Percentiles rank a stretch among this genome's conserved stretches.
These are phyloP conservation scores for Isaurus tuberculatus DNA, from an alignment of 92 coral and sea anemone genomes.

Conservation along the genomic window DNA sequence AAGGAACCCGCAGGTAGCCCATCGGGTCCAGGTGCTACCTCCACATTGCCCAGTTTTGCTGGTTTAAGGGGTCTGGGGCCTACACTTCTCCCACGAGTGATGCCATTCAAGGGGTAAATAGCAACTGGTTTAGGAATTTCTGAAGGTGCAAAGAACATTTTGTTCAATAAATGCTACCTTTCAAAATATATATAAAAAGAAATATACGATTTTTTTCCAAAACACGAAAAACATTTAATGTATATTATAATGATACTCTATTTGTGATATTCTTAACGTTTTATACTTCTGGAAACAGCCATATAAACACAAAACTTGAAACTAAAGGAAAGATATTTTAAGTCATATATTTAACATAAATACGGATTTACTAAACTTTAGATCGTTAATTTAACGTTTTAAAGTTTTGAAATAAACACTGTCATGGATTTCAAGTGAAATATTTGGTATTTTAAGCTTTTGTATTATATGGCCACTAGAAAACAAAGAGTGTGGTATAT, in stretches of 20 bases:
- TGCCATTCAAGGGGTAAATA: conserved; percentile 76
- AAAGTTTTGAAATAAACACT: too few relatives aligned
- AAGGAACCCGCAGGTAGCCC: conserved; percentile 80
- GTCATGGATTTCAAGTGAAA: too few relatives aligned
- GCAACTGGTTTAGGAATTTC: conserved; percentile 79
- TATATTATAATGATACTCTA: too few relatives aligned
- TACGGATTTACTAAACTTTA: too few relatives aligned
- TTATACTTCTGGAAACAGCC: neutral
- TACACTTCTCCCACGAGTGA: conserved; percentile 65
- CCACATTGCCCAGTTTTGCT: conserved; percentile 67
- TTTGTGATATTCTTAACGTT: neutral
- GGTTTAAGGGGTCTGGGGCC: conserved; percentile 75
- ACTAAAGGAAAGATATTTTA: neutral
- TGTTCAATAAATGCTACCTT: neutral
- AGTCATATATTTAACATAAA: too few relatives aligned
- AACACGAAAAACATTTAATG: too few relatives aligned
- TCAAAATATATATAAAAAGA: too few relatives aligned
- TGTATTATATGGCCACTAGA: too few relatives aligned
- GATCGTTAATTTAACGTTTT: too few relatives aligned
- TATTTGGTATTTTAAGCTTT: too few relatives aligned
- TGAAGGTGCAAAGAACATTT: neutral
- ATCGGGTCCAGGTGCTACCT: conserved; percentile 81
- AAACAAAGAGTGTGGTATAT: too few relatives aligned
- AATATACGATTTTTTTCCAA: too few relatives aligned
- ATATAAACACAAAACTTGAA: neutral